Evolutionary conservation across 2,113 vertebrate species (phyloP), one percentile per base, ranked within the genome.

Genomic region (Hippoglossus stenolepis): DNA sequence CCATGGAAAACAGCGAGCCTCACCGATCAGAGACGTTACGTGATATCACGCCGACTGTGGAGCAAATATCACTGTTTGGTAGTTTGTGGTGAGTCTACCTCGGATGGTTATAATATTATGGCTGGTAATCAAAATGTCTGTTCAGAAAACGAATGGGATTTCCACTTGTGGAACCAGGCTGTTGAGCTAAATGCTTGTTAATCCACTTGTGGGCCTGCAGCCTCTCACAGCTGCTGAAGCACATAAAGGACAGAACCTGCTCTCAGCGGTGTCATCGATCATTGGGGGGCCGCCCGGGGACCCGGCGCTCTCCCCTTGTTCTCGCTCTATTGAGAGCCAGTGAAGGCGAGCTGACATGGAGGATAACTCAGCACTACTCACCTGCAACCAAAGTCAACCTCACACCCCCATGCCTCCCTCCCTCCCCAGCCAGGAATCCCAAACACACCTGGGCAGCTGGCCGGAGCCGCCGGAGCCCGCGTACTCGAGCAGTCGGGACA

Each of bases 211-310:
- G 8, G 18, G 18, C 10, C 45, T 18, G 45, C 0, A 49, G 17
- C 45, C 15, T 17, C 45, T 18, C 45, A 6, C 45, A 15, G 45
- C 45, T 49, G 14, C 45, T 49, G 45, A 49, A 5, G 45, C 45
- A 49, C 45, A 49, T 17, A 61, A 40, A 65, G 11, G 26, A 59
- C 57, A 79, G 69, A 63, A 14, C 3, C 61, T 0, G 20, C 89
- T 90, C 89, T 94, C 94, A 93, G 83, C 91, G 76, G 64, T 8
- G 70, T 75, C 64, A 94, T 95, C 90, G 85, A 94, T 95, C 94
- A 94, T 1, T 6, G 82, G 31, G 82, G 82, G 87, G 85, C 85
- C 79, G 11, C 73, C 26, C 61, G 51, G 77, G 57, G 49, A 31
- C 82, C 65, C 58, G 40, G 73, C 89, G 77, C 85, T 75, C 71